Evolutionary conservation across 2,113 vertebrate genomes (phyloP), one percentile per base, ranked within the genome.

Genomic region (Odobenus rosmarus): DNA sequence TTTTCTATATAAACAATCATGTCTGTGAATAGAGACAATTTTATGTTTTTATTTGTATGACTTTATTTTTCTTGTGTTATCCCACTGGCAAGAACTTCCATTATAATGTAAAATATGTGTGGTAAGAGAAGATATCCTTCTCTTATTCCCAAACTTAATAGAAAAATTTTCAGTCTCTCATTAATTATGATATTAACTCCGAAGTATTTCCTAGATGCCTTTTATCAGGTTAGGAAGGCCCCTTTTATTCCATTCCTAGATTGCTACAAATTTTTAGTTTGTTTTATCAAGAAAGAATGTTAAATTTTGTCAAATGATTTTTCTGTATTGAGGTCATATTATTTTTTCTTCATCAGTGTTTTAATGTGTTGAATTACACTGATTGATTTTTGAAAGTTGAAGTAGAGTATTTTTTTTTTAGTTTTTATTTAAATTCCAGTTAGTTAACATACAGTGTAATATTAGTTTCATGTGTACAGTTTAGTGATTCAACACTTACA

Each of bases 21-120:
- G 28, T n/a, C 14, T 51, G 4, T 72, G 15, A 55, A 74, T 46
- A 61, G 39, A 72, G 53, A 46, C 4, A 9, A 13, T 36, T 88
- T 76, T 57, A 26, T 7, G 42, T 59, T 74, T 93, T 74, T 26
- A 19, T 33, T 9, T 23, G 13, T 33, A 24, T 89, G 59, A 51
- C 39, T 95, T 67, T 76, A 69, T 51, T 85, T 90, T 93, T 4
- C 28, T 85, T 74, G 31, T 93, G 46, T 85, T 93, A 42, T 53
- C 71, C 16, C 72, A 67, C n/a, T 90, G 72, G 10, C 2, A 12
- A 81, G 42, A 74, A 90, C 49, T 90, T 88, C 53, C 15, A 86
- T 49, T 42, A 74, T 61, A 55, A 55, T 39, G 28, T 84, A 79
- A 80, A 83, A 72, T 59, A 69, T 9, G 18, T 19, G 11, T n/a